Conservation (phyloP, 2,113 vertebrate genomes). For the Murina feae region DNA sequence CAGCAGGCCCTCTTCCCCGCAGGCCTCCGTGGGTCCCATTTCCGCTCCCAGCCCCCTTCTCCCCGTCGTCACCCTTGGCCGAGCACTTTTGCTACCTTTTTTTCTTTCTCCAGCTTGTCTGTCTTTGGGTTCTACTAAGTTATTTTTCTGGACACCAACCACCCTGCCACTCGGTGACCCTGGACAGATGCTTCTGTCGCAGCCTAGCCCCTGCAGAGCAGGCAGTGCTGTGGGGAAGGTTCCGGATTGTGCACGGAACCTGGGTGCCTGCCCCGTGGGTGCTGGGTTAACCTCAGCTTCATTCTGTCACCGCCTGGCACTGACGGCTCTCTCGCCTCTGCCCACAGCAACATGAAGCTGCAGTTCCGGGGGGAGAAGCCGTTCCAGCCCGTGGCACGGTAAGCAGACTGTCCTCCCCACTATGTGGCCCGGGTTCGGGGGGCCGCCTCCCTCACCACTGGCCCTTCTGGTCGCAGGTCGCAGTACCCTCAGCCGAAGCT, state of each 20-base stretch:
- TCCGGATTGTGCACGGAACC: background rate
- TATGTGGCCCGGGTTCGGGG: background rate
- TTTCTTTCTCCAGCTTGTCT: background rate
- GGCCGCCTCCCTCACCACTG: slow-evolving; percentile 36
- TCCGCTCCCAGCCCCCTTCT: background rate
- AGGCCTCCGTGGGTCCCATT: background rate
- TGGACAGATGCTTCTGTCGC: accelerated
- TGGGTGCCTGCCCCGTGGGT: background rate
- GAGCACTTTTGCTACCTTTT: background rate
- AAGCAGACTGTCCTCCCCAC: slow-evolving; percentile 49
- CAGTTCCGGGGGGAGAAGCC: slow-evolving; percentile 63
- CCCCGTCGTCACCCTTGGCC: background rate
- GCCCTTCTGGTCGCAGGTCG: slow-evolving; percentile 68
- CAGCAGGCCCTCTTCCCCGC: accelerated
- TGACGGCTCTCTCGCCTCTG: background rate
- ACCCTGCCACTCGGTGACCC: background rate
- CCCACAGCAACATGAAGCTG: slow-evolving; percentile 72
- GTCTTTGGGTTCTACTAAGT: background rate
- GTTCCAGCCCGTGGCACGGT: slow-evolving; percentile 59
- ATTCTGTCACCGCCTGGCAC: background rate
- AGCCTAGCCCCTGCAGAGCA: background rate
- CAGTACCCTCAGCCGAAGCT: slow-evolving; percentile 78
- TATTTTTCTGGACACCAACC: background rate
- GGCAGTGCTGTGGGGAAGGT: background rate
- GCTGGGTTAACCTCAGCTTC: background rate